Evolutionary conservation across 2,113 vertebrate species (phyloP).

Genomic region (Channa argus): DNA sequence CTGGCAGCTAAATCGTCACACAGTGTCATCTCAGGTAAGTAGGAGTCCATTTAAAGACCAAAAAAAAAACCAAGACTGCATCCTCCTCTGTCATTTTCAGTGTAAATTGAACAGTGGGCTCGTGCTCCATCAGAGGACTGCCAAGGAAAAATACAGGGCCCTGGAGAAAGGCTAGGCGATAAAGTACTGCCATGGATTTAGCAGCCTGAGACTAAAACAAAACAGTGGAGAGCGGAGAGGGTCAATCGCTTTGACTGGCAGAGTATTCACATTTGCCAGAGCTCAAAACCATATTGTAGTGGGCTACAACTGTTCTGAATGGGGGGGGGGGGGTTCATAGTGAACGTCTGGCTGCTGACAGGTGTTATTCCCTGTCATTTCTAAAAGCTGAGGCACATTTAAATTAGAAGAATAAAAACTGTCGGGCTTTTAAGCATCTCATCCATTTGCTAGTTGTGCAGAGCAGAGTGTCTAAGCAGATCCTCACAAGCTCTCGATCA

Average conservation of each 20-base stretch:
- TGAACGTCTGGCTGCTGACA: slow-evolving; percentile 29
- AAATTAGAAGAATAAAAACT: slow-evolving; percentile 21
- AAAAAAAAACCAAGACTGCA: slow-evolving; percentile 16
- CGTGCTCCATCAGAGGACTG: slow-evolving; percentile 41
- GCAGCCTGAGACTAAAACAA: slow-evolving; percentile 18
- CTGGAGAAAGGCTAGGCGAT: slow-evolving; percentile 26
- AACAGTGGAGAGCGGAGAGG: background rate
- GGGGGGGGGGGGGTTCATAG: slow-evolving; percentile 30
- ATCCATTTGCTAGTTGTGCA: slow-evolving; percentile 19
- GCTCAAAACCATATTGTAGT: slow-evolving; percentile 1
- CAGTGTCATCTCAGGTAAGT: slow-evolving; percentile 44
- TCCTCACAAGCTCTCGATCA: slow-evolving; percentile 36
- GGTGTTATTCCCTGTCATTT: slow-evolving; percentile 43
- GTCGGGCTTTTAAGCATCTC: slow-evolving; percentile 25
- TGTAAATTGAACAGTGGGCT: slow-evolving; percentile 35
- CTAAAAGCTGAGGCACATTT: slow-evolving; percentile 31
- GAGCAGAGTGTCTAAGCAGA: slow-evolving; percentile 21
- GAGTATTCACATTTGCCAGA: slow-evolving; percentile 7
- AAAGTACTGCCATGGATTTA: slow-evolving; percentile 36
- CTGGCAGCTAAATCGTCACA: slow-evolving; percentile 5
- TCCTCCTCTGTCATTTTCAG: slow-evolving; percentile 53
- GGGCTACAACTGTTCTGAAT: slow-evolving; percentile 12
- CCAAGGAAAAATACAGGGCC: slow-evolving; percentile 14
- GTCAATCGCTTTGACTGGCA: slow-evolving; percentile 28
- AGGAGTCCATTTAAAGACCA: slow-evolving; percentile 30